Evolutionary conservation across 2,888 invertebrate species (phyloP).

Genomic region (Desoria tigrina): DNA sequence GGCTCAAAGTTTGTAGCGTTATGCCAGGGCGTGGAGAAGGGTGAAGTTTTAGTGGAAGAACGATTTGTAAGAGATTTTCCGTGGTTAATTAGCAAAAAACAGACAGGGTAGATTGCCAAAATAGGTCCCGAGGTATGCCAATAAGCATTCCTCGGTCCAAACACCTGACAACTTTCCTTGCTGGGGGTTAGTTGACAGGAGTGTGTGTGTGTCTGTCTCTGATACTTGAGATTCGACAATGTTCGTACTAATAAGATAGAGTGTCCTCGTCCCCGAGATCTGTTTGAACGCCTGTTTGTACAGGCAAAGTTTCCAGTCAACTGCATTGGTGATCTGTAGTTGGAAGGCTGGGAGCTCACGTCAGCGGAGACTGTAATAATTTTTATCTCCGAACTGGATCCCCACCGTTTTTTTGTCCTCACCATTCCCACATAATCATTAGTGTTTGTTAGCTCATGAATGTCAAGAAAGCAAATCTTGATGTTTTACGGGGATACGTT

Average conservation of each 20-base stretch:
- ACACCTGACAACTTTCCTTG: slow-evolving; percentile 46
- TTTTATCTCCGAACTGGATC: slow-evolving; percentile 10
- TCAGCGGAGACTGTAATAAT: slow-evolving; percentile 14
- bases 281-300: slow-evolving; percentile 4
- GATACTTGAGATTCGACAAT: too few relatives aligned
- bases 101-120: slow-evolving; percentile 42
- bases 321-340: neutral
- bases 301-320: neutral
- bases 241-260: neutral
- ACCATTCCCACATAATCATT: slow-evolving; percentile 15
- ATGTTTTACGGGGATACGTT: neutral
- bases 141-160: slow-evolving; percentile 50
- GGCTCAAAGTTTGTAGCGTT: too few relatives aligned
- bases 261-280: neutral
- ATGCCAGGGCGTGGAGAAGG: too few relatives aligned
- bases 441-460: slow-evolving; percentile 14
- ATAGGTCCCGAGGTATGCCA: slow-evolving; percentile 49
- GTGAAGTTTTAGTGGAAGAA: slow-evolving; percentile 16
- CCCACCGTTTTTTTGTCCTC: neutral
- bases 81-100: slow-evolving; percentile 51
- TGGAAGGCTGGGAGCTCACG: neutral
- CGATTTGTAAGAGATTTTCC: slow-evolving; percentile 50
- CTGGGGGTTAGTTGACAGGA: slow-evolving; percentile 8
- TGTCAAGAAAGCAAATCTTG: slow-evolving; percentile 13
- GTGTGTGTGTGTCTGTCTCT: neutral